A percentile compares a stretch with the other conserved stretches of the same genome.
These are phyloP conservation scores for Synaphobranchus kaupii DNA, from an alignment of 2,797 vertebrate genomes.

Conservation along the genomic window DNA sequence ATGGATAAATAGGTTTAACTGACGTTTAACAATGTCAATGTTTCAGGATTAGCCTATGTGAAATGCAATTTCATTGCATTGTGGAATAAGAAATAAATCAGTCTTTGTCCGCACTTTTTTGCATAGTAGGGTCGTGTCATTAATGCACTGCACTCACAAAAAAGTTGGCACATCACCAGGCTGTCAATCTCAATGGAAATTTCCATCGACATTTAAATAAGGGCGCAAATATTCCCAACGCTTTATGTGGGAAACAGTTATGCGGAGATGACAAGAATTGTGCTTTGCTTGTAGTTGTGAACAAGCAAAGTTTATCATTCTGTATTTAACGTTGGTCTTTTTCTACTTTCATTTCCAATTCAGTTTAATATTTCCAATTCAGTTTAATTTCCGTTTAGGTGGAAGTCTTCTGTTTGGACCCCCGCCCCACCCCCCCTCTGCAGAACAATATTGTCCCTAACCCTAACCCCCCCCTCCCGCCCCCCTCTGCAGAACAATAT, in stretches of 20 bases:
- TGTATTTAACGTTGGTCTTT: neutral
- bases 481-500: too few relatives aligned
- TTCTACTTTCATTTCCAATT: neutral
- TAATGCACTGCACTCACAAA: too few relatives aligned
- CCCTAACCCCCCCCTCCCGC: too few relatives aligned
- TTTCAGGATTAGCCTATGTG: too few relatives aligned
- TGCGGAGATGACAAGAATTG: too few relatives aligned
- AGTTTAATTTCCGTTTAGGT: neutral
- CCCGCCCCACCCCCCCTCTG: too few relatives aligned
- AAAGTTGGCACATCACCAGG: neutral
- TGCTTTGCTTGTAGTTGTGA: neutral
- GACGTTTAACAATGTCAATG: too few relatives aligned
- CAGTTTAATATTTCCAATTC: neutral
- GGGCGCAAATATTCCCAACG: neutral
- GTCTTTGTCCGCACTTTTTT: neutral
- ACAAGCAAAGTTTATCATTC: neutral
- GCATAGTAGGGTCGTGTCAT: too few relatives aligned
- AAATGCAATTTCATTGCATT: too few relatives aligned
- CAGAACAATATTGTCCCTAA: too few relatives aligned
- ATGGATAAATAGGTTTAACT: too few relatives aligned
- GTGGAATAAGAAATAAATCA: neutral
- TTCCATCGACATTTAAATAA: neutral
- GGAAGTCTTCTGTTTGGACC: too few relatives aligned
- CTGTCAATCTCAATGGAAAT: neutral
- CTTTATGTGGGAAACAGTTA: neutral